Conservation (phyloP, 2,888 invertebrate species). For the Antheraea assamensis region DNA sequence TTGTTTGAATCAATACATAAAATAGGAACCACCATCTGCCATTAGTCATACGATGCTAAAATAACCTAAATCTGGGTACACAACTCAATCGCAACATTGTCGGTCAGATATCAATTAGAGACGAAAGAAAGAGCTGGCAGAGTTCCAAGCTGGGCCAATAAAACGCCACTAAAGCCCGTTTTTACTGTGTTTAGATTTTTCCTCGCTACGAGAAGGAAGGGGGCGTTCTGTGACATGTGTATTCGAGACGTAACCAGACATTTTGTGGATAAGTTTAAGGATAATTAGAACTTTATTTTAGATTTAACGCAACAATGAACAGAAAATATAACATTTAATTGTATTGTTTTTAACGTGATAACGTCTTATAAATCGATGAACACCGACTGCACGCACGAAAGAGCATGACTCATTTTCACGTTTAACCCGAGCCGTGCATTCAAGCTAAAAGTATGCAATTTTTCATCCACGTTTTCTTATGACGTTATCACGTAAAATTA, state of each 20-base stretch:
- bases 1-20: conserved; percentile 28
- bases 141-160: conserved; percentile 70
- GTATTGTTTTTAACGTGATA: too few relatives aligned
- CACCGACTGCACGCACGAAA: too few relatives aligned
- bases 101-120: conserved; percentile 77
- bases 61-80: conserved; percentile 42
- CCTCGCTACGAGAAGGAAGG: conserved; percentile 42
- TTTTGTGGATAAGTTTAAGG: conserved; percentile 39
- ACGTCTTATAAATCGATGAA: too few relatives aligned
- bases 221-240: conserved; percentile 49
- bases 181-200: conserved; percentile 75
- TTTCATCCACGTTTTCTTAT: too few relatives aligned
- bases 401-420: too few relatives aligned
- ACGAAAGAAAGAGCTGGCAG: conserved; percentile 61
- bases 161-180: conserved; percentile 69
- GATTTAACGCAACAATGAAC: not conserved
- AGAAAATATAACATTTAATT: not conserved
- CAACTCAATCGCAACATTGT: conserved; percentile 53
- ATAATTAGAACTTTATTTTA: conserved; percentile 1
- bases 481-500: too few relatives aligned
- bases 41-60: conserved; percentile 13
- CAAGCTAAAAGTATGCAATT: too few relatives aligned
- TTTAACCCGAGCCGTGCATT: too few relatives aligned
- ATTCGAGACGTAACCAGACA: conserved; percentile 53
- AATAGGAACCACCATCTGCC: conserved; percentile 35